These are phyloP conservation scores for Phlogophora meticulosa DNA, from an alignment of 2,888 invertebrate genomes.

Conservation along the genomic window DNA sequence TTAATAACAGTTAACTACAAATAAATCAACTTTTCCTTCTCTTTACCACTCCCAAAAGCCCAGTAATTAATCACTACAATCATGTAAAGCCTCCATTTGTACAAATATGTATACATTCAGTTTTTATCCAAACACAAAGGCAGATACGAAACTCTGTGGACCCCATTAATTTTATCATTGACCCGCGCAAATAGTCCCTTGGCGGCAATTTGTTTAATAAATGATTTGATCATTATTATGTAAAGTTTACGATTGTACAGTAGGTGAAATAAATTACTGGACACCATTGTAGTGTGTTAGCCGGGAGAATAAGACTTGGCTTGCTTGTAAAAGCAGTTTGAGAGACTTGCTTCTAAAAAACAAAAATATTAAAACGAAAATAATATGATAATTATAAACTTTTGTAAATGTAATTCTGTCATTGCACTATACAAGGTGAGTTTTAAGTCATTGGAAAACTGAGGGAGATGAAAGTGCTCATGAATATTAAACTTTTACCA, in stretches of 20 bases:
- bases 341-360: too few relatives aligned
- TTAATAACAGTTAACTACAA: background rate
- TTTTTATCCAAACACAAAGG: slow-evolving; percentile 43
- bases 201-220: slow-evolving; percentile 60
- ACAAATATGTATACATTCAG: slow-evolving; percentile 34
- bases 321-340: too few relatives aligned
- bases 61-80: slow-evolving; percentile 39
- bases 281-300: background rate
- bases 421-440: too few relatives aligned
- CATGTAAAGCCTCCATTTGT: slow-evolving; percentile 25
- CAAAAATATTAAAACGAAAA: too few relatives aligned
- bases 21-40: background rate
- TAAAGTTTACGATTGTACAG: slow-evolving; percentile 22
- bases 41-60: slow-evolving; percentile 3
- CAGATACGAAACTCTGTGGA: slow-evolving; percentile 54
- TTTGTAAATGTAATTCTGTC: too few relatives aligned
- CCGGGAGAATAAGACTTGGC: too few relatives aligned
- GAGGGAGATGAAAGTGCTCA: too few relatives aligned
- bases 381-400: too few relatives aligned
- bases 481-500: too few relatives aligned
- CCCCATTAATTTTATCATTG: slow-evolving; percentile 66
- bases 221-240: slow-evolving; percentile 59
- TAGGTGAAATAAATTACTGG: background rate
- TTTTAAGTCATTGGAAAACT: too few relatives aligned
- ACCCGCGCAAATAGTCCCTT: slow-evolving; percentile 56